Base-by-base conservation (phyloP, 1,140 invertebrate genomes). In the Thereuonema tuberculata region DNA sequence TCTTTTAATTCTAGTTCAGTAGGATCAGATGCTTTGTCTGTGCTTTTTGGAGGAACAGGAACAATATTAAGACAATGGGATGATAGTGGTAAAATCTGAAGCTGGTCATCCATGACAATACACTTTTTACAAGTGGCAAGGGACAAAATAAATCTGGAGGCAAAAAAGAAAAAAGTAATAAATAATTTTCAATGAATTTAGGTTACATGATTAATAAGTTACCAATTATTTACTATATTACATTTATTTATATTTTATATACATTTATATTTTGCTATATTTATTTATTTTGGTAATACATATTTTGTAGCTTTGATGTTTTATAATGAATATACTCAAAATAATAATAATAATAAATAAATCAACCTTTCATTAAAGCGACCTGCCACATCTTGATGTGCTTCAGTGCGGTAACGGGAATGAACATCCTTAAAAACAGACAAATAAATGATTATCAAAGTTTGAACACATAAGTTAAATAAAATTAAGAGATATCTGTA, bases 321-420 rank as follows among this genome's bases (percentile, higher is more conserved):
- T n/a, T n/a, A n/a, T n/a, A n/a, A n/a, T n/a, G n/a, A n/a, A n/a
- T n/a, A n/a, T n/a, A n/a, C n/a, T n/a, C n/a, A n/a, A n/a, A n/a
- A n/a, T n/a, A n/a, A n/a, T n/a, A n/a, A n/a, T n/a, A n/a, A n/a
- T n/a, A n/a, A n/a, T n/a, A n/a, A n/a, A n/a, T n/a, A n/a, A n/a
- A n/a, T n/a, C n/a, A 65, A 81, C 80, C 85, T 82, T 76, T 99
- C 94, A 77, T 99, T 99, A 71, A 99, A 99, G 65, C 97, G 77
- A 58, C 89, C 86, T 5, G 93, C 85, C 52, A 99, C 81, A 72
- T 94, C 84, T 66, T 88, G 82, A 74, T 98, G 90, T 12, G 93
- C 84, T 78, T 98, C 94, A 15, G 96, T 99, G 63, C 95, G 81
- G 69, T 84, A 94, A 66, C 95, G 80, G 65, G 90, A 83, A 80